phyloP scores from a whole-genome alignment of 2,888 invertebrate species.

The Thymelicus acteon region DNA sequence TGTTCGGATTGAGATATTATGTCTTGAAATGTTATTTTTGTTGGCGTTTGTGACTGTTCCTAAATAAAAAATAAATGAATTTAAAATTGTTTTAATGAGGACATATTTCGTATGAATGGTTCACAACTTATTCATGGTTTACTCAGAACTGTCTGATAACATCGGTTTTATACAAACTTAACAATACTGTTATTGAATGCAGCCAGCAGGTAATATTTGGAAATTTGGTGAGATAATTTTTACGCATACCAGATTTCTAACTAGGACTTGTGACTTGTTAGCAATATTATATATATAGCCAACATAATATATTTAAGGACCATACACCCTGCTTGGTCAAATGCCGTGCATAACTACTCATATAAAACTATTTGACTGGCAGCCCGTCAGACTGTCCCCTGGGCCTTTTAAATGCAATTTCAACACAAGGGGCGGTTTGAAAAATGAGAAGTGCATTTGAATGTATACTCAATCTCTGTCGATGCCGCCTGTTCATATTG shows the following conservation, averaged over 20 bases:
- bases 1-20: not conserved
- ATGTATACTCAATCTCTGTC: constrained; percentile 44
- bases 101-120: no score
- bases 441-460: constrained; percentile 62
- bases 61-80: not conserved
- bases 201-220: no score
- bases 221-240: no score
- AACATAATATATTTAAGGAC: constrained; percentile 1
- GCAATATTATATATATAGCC: no score
- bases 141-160: no score
- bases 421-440: constrained; percentile 52
- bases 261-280: no score
- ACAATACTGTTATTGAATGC: no score
- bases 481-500: constrained; percentile 31
- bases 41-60: not conserved
- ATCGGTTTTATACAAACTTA: no score
- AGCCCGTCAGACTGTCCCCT: constrained; percentile 12
- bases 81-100: no score
- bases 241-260: no score
- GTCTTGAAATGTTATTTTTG: constrained; percentile 4
- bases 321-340: not conserved
- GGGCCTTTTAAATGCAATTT: constrained; percentile 27
- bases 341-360: not conserved
- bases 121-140: no score
- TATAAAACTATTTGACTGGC: constrained; percentile 22